A percentile compares a stretch with the other conserved stretches of the same genome.
Evolutionary conservation across 2,888 invertebrate species (phyloP).

Genomic region (Epinotia brunnichana): DNA sequence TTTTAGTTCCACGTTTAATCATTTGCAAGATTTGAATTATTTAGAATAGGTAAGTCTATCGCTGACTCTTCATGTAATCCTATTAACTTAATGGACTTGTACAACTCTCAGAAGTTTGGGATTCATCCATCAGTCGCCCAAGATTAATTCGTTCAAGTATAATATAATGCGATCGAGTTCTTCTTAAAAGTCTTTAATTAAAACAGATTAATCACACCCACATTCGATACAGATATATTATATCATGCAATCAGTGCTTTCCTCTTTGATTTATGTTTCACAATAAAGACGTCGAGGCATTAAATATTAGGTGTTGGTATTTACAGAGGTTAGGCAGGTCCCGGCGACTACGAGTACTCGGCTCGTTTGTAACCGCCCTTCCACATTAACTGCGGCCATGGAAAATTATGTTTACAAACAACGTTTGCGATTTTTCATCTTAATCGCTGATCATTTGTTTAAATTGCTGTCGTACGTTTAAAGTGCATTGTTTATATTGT

Average conservation of each 20-base stretch:
- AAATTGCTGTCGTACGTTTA: conserved; percentile 13
- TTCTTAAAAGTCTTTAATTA: conserved; percentile 38
- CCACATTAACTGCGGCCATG: conserved; percentile 29
- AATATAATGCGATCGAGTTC: conserved; percentile 28
- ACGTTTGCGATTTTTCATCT: conserved; percentile 29
- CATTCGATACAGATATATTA: conserved; percentile 53
- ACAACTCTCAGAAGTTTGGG: conserved; percentile 13
- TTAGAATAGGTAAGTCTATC: no score
- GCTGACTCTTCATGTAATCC: conserved; percentile 27
- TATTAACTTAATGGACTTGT: conserved; percentile 30
- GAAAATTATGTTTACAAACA: conserved; percentile 31
- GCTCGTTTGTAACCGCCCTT: conserved; percentile 47
- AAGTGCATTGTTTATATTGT: conserved; percentile 11
- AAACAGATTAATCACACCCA: conserved; percentile 42
- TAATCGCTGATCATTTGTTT: conserved; percentile 24
- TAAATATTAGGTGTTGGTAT: conserved; percentile 58
- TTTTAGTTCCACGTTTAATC: not conserved
- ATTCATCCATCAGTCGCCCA: conserved; percentile 27
- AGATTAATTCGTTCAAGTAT: conserved; percentile 38
- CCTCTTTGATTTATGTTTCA: conserved; percentile 60
- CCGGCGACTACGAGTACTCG: conserved; percentile 55
- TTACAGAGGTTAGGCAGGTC: conserved; percentile 38
- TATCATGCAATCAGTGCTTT: conserved; percentile 56
- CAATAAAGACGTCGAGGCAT: conserved; percentile 63
- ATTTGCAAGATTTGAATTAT: not conserved